A percentile compares a stretch with the other conserved stretches of the same genome.
These are phyloP conservation scores for Autographa pulchrina DNA, from an alignment of 2,888 invertebrate genomes.

Conservation along the genomic window DNA sequence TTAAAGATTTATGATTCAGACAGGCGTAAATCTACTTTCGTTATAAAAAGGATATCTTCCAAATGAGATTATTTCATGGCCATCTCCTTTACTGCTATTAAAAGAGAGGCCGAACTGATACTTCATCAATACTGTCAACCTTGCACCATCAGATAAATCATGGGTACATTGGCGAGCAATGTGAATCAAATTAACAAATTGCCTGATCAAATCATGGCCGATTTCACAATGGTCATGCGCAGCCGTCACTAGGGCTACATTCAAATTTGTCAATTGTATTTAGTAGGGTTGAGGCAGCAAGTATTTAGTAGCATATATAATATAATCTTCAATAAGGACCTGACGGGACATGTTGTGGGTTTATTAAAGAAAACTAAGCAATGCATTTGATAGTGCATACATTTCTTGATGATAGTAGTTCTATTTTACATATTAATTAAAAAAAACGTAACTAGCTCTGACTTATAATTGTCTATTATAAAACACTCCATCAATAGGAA, in stretches of 20 bases:
- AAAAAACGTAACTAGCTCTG: too few relatives aligned
- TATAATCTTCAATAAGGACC: background rate
- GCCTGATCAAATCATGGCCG: constrained; percentile 28
- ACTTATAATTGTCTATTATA: too few relatives aligned
- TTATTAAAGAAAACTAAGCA: too few relatives aligned
- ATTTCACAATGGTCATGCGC: constrained; percentile 30
- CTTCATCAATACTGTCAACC: constrained; percentile 16
- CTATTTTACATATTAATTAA: too few relatives aligned
- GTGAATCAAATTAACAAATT: constrained; percentile 67
- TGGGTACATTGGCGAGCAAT: constrained; percentile 64
- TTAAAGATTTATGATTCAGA: too few relatives aligned
- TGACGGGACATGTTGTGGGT: too few relatives aligned
- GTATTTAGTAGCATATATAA: too few relatives aligned
- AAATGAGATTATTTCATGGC: background rate
- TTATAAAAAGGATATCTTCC: background rate
- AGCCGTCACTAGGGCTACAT: constrained; percentile 9
- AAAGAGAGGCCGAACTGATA: constrained; percentile 1
- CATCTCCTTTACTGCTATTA: background rate
- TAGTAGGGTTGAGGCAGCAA: constrained; percentile 27
- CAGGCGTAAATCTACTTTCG: background rate
- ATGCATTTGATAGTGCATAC: too few relatives aligned
- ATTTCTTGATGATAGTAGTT: too few relatives aligned
- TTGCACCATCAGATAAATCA: constrained; percentile 50
- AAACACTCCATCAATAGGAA: too few relatives aligned
- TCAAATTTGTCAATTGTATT: constrained; percentile 28